Percentiles rank a stretch among this genome's conserved stretches.
phyloP scores from a whole-genome alignment of 2,113 vertebrate genomes.

The Sprattus sprattus region DNA sequence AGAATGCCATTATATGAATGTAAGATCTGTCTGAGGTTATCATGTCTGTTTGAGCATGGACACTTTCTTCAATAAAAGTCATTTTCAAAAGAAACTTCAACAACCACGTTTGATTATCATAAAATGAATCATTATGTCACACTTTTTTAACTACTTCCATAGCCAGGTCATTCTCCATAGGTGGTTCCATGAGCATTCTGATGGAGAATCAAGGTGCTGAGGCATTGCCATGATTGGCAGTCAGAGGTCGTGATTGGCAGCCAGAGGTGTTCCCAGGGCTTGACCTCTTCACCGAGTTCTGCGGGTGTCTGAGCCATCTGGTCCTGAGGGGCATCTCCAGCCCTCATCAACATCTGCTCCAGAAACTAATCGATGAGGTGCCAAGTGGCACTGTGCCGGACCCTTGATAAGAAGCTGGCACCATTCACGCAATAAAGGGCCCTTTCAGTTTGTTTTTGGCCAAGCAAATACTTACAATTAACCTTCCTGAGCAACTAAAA shows the following conservation, averaged over 20 bases:
- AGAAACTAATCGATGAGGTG: constrained; percentile 27
- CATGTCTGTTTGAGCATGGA: not conserved
- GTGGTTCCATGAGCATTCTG: not conserved
- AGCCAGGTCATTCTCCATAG: not conserved
- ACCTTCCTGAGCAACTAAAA: not conserved
- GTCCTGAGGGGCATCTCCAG: constrained; percentile 17
- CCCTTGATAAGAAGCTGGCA: constrained; percentile 37
- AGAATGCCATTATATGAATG: not conserved
- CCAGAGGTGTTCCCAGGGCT: not conserved
- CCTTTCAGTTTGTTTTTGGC: not conserved
- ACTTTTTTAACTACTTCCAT: not conserved
- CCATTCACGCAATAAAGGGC: not conserved
- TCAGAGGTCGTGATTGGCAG: not conserved
- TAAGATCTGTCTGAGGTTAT: not conserved
- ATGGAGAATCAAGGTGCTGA: no score
- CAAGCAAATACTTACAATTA: not conserved
- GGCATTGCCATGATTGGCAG: not conserved
- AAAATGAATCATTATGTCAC: not conserved
- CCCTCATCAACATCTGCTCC: constrained; percentile 42
- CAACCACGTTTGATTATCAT: not conserved
- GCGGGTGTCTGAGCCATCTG: not conserved
- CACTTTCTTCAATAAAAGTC: not conserved
- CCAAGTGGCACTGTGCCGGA: constrained; percentile 31
- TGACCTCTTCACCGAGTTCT: not conserved
- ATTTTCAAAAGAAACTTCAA: not conserved